phyloP scores from a whole-genome alignment of 2,113 vertebrate genomes.

The Chauna torquata region DNA sequence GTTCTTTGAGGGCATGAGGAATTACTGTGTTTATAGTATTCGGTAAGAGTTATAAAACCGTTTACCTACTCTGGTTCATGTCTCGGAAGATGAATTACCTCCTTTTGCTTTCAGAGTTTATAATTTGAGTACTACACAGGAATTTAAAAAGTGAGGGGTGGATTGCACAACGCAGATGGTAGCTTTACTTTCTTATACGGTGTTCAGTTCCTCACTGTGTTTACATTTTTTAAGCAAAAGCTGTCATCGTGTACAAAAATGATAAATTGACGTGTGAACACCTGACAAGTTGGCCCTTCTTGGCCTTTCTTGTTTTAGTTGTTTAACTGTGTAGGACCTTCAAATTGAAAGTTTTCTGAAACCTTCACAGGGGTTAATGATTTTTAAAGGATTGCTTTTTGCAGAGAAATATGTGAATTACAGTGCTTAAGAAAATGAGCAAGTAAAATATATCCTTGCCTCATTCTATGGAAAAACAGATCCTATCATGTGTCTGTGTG shows the following conservation, averaged over 20 bases:
- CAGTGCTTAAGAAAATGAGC: not conserved
- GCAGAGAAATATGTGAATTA: not conserved
- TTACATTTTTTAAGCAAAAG: not conserved
- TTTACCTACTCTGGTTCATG: not conserved
- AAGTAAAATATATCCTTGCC: not conserved
- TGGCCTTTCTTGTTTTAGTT: not conserved
- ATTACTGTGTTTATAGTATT: not conserved
- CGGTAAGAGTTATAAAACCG: not conserved
- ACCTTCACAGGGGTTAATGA: not conserved
- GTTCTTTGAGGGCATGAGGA: not conserved
- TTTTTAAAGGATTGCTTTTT: not conserved
- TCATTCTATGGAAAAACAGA: not conserved
- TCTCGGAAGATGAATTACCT: not conserved
- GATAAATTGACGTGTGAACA: not conserved
- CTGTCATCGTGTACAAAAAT: not conserved
- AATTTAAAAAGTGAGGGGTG: not conserved
- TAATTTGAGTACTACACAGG: not conserved
- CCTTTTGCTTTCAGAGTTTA: not conserved
- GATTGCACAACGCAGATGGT: not conserved
- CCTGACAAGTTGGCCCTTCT: not conserved
- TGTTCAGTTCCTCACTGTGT: not conserved
- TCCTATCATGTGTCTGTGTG: not conserved
- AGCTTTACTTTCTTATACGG: not conserved
- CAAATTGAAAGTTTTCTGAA: not conserved
- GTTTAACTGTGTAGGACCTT: not conserved